phyloP scores from a whole-genome alignment of 2,797 vertebrate species.

The Craterocephalus amniculus region DNA sequence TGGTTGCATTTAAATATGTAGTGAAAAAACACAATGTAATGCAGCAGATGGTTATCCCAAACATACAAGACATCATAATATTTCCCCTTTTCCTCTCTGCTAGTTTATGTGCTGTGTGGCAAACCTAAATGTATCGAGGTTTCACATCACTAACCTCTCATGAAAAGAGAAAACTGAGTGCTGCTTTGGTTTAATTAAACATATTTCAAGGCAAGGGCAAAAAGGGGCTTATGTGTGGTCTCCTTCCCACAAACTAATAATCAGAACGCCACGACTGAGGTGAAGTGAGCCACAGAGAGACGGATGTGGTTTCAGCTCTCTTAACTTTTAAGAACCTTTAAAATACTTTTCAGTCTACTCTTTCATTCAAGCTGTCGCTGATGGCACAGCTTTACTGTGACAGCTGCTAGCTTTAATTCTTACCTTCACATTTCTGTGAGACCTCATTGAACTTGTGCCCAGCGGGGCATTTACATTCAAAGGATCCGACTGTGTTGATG shows the following conservation, averaged over 20 bases:
- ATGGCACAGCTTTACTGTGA: constrained; percentile 25
- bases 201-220: constrained; percentile 58
- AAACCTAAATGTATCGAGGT: background rate
- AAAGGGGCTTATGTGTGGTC: constrained; percentile 67
- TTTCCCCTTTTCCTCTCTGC: background rate
- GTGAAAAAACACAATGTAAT: constrained; percentile 6
- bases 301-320: constrained; percentile 58
- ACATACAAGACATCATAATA: constrained; percentile 9
- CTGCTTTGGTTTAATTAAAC: constrained; percentile 61
- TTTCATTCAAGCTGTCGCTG: constrained; percentile 43
- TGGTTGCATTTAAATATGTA: constrained; percentile 7
- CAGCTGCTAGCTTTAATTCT: constrained; percentile 48
- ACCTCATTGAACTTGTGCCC: constrained; percentile 98
- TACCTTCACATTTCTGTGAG: constrained; percentile 98
- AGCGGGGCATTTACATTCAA: constrained; percentile 98
- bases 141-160: constrained; percentile 13
- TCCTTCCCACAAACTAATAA: constrained; percentile 60
- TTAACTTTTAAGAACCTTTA: constrained; percentile 49
- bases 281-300: constrained; percentile 56
- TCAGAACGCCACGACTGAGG: constrained; percentile 49
- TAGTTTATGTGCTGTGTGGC: background rate
- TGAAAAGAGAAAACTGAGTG: constrained; percentile 44
- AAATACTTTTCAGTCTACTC: constrained; percentile 43
- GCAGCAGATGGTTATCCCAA: constrained; percentile 23
- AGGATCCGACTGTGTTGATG: constrained; percentile 99